Percentiles rank a stretch among this genome's conserved stretches.
Conservation (phyloP, 2,797 vertebrate genomes). For the Mycteria americana region DNA sequence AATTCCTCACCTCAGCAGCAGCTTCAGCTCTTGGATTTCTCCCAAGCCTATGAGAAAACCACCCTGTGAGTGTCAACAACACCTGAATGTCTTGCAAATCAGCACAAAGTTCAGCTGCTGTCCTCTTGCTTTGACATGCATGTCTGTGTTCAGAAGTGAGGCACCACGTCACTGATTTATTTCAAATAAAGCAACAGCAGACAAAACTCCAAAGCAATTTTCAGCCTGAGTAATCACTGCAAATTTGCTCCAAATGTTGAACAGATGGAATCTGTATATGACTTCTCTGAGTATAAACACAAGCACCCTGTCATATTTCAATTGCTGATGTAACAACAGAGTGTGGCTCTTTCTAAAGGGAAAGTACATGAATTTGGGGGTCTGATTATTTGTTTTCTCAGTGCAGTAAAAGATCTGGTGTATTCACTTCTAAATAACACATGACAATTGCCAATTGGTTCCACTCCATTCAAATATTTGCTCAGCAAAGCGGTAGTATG, state of each 20-base stretch:
- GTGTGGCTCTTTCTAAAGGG: neutral
- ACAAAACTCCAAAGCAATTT: slow-evolving; percentile 60
- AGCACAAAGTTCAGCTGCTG: slow-evolving; percentile 38
- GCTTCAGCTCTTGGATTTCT: neutral
- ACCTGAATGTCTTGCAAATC: neutral
- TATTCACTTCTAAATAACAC: neutral
- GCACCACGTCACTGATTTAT: neutral
- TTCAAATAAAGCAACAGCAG: slow-evolving; percentile 42
- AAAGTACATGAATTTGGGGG: slow-evolving; percentile 35
- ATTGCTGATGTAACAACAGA: slow-evolving; percentile 49
- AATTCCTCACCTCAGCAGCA: neutral
- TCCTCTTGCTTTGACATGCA: neutral
- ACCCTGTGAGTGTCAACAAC: neutral
- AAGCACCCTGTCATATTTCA: slow-evolving; percentile 34
- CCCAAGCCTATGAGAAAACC: neutral
- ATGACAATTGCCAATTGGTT: neutral
- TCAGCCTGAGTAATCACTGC: slow-evolving; percentile 50
- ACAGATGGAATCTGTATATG: slow-evolving; percentile 56
- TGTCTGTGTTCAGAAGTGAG: slow-evolving; percentile 7
- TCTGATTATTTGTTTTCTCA: slow-evolving; percentile 49
- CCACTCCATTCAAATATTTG: neutral
- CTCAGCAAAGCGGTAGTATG: neutral
- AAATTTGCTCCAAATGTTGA: slow-evolving; percentile 62
- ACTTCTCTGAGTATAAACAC: slow-evolving; percentile 52
- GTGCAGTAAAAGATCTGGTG: slow-evolving; percentile 6